Conservation (phyloP, 2,113 vertebrate genomes). For the Promerops cafer region DNA sequence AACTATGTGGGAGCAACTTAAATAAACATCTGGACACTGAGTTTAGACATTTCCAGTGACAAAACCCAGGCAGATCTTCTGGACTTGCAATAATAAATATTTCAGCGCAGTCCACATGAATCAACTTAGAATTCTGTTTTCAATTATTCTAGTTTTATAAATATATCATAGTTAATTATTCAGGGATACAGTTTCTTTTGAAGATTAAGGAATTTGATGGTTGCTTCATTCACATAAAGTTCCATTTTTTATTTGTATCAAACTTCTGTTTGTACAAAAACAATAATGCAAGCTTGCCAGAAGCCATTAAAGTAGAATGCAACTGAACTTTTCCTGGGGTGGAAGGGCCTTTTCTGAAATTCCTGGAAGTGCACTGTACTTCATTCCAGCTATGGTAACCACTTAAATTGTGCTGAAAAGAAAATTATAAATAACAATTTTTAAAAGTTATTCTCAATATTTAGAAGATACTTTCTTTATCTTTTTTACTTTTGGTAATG, state of each 20-base stretch:
- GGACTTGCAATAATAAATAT: slow-evolving; percentile 95
- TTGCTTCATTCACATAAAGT: slow-evolving; percentile 74
- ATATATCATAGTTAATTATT: slow-evolving; percentile 91
- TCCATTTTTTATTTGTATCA: slow-evolving; percentile 76
- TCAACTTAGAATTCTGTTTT: slow-evolving; percentile 89
- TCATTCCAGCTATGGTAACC: background rate
- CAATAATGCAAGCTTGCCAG: slow-evolving; percentile 70
- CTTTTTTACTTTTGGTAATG: background rate
- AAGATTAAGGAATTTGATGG: slow-evolving; percentile 79
- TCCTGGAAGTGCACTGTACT: background rate
- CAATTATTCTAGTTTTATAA: slow-evolving; percentile 93
- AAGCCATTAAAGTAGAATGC: slow-evolving; percentile 68
- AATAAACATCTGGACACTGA: slow-evolving; percentile 85
- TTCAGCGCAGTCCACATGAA: slow-evolving; percentile 82
- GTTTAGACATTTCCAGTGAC: slow-evolving; percentile 87
- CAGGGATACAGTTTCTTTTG: slow-evolving; percentile 84
- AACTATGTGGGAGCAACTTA: slow-evolving; percentile 84
- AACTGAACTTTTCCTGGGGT: slow-evolving; percentile 49
- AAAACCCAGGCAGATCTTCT: slow-evolving; percentile 85
- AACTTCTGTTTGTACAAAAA: slow-evolving; percentile 74
- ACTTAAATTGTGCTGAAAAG: background rate
- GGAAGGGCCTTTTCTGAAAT: slow-evolving; percentile 51
- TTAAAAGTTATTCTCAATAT: background rate
- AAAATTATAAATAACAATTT: background rate
- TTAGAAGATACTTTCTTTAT: background rate